Evolutionary conservation across 2,113 vertebrate species (phyloP), one percentile per base, ranked within the genome.

Genomic region (Caloenas nicobarica): DNA sequence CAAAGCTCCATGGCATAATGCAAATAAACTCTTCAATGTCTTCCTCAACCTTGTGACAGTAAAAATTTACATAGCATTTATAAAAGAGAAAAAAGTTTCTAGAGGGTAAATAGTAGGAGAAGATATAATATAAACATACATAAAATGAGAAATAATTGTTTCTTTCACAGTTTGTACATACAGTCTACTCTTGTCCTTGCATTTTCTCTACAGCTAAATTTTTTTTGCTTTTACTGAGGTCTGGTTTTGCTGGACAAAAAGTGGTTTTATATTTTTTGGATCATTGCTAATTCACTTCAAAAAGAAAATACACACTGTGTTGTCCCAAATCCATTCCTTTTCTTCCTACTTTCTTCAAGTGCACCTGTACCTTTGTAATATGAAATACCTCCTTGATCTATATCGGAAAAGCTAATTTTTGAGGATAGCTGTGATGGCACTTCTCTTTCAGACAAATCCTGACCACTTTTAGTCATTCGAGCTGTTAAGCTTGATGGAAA

Each of bases 331-430:
- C 21, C 2, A 11, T 68, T 44, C 11, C 16, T 13, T 44, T 79
- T 85, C 46, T 56, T 82, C 13, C 31, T 74, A 1, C 33, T 10
- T 83, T 69, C 40, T 60, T 57, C 42, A 77, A 77, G 21, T 42
- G 9, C 0, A 0, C 6, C 23, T 77, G 42, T 57, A 18, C 72
- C 5, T 82, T 78, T 68, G 5, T 40, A 58, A 44, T 26, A 34
- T n/a, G 31, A 94, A 88, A 28, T 50, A 18, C 7, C 6, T 64
- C 38, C 44, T 88, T 57, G 40, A 21, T 51, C 38, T 11, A 7
- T 34, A n/a, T 26, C 29, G 66, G 10, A 80, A 92, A 76, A 60
- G 5, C 7, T 82, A 29, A 10, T 54, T 88, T 89, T 66, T 89
- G n/a, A 71, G 7, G 18, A 54, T 38, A 44, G 15, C 2, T 71